Evolutionary conservation across 2,113 vertebrate genomes (phyloP).

Genomic region (Phyllostomus discolor): DNA sequence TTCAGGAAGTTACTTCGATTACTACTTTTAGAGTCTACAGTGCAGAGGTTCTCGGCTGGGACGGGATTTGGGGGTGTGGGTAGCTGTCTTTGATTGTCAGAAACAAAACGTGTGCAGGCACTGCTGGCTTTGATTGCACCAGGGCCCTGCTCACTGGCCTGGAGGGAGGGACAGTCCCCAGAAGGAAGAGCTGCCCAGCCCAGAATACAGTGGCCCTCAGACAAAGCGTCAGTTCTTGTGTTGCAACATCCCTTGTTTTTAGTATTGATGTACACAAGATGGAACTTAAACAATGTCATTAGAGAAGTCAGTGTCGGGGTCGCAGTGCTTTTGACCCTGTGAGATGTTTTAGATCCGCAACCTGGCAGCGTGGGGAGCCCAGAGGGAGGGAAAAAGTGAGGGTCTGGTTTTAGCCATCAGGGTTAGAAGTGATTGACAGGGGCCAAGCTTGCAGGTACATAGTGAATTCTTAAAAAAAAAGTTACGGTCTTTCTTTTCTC

Average conservation of each 20-base stretch:
- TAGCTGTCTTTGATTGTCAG: not conserved
- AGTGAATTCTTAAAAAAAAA: not conserved
- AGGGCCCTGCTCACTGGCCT: not conserved
- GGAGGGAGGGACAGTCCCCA: not conserved
- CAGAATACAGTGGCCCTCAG: not conserved
- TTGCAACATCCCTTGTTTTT: not conserved
- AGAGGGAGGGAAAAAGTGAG: not conserved
- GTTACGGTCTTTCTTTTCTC: not conserved
- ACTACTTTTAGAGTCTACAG: not conserved
- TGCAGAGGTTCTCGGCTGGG: not conserved
- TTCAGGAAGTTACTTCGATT: not conserved
- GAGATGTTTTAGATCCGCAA: not conserved
- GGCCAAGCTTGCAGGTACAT: not conserved
- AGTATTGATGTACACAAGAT: not conserved
- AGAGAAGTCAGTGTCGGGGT: not conserved
- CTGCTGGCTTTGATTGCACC: not conserved
- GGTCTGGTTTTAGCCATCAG: not conserved
- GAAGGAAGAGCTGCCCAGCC: not conserved
- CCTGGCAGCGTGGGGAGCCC: not conserved
- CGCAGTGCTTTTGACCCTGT: not conserved
- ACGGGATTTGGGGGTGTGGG: not conserved
- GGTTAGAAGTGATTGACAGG: not conserved
- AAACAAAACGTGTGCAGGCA: not conserved
- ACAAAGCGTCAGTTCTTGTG: not conserved
- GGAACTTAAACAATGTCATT: not conserved